phyloP scores from a whole-genome alignment of 2,113 vertebrate species.

The Myocastor coypus region DNA sequence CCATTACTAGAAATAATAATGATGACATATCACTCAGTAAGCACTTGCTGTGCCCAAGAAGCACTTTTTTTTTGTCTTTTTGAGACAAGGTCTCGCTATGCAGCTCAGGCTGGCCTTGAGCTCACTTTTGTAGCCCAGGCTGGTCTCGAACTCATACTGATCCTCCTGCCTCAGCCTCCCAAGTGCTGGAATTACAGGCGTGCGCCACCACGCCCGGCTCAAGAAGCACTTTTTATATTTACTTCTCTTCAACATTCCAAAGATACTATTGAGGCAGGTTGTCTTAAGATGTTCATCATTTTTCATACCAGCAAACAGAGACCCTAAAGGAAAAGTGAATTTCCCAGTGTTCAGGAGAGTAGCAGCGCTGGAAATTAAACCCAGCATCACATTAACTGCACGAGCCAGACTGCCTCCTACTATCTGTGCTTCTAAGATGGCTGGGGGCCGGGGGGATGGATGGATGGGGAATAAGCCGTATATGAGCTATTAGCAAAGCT shows the following conservation, averaged over 20 bases:
- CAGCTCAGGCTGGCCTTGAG: too few species aligned
- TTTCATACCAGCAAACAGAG: not conserved
- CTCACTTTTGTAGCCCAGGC: too few species aligned
- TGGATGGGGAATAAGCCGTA: not conserved
- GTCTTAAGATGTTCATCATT: not conserved
- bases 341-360: not conserved
- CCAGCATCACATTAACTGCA: not conserved
- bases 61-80: too few species aligned
- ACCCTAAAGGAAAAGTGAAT: not conserved
- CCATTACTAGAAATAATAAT: not conserved
- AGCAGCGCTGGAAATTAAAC: not conserved
- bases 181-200: too few species aligned
- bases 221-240: not conserved
- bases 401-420: not conserved
- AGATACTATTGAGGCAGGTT: not conserved
- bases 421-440: not conserved
- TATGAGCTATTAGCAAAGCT: too few species aligned
- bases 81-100: too few species aligned
- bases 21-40: not conserved
- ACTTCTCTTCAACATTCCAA: not conserved
- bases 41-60: not conserved
- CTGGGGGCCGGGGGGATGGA: not conserved
- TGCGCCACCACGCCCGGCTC: too few species aligned
- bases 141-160: too few species aligned
- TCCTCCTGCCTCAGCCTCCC: too few species aligned